phyloP scores from a whole-genome alignment of 2,797 vertebrate species.

The Syngnathus rostellatus region DNA sequence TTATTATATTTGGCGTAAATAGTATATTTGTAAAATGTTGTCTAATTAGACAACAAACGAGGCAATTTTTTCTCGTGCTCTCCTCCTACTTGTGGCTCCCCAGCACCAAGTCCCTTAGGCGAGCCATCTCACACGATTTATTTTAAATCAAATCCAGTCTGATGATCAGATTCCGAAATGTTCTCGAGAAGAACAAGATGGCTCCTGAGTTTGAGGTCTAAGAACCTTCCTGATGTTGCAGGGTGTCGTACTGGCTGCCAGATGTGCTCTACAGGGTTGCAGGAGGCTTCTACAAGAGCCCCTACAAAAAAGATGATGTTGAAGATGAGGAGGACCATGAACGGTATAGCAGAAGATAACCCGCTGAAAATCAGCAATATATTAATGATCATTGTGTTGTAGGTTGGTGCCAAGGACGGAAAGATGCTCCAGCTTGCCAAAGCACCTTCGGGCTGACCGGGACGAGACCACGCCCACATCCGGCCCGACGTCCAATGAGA shows the following conservation, averaged over 20 bases:
- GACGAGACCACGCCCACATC: conserved; percentile 5
- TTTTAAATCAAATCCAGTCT: background rate
- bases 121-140: conserved; percentile 11
- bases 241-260: conserved; percentile 49
- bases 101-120: conserved; percentile 26
- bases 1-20: too few species aligned
- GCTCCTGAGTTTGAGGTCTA: background rate
- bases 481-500: background rate
- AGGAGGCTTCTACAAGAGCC: conserved; percentile 27
- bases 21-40: too few species aligned
- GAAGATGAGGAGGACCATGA: conserved; percentile 6
- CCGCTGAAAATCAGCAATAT: too few species aligned
- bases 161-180: background rate
- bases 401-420: background rate
- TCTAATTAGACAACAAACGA: too few species aligned
- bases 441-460: conserved; percentile 19
- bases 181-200: background rate
- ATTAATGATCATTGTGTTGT: background rate
- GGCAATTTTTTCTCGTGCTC: background rate
- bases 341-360: conserved; percentile 14
- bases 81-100: conserved; percentile 39
- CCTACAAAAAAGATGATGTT: conserved; percentile 1
- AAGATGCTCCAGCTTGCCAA: conserved; percentile 33
- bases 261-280: conserved; percentile 34
- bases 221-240: conserved; percentile 10